phyloP scores from a whole-genome alignment of 2,797 vertebrate genomes.

The Phalanger gymnotis region DNA sequence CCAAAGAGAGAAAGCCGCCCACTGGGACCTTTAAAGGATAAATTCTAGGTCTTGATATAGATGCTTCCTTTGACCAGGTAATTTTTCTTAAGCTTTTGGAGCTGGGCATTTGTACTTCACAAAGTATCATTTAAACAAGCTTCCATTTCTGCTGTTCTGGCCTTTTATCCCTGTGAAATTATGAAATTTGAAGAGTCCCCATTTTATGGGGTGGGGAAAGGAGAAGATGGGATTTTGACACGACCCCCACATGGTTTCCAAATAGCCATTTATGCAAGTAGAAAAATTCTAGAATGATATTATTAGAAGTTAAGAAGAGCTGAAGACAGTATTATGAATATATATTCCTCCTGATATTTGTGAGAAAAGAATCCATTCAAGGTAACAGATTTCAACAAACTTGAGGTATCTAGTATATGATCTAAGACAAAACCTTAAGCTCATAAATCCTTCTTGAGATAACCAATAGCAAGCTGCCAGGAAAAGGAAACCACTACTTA shows the following conservation, averaged over 20 bases:
- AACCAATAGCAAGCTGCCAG: slow-evolving; percentile 12
- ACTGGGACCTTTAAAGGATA: slow-evolving; percentile 30
- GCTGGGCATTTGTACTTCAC: neutral
- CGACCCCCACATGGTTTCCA: slow-evolving; percentile 15
- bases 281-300: slow-evolving; percentile 14
- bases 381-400: neutral
- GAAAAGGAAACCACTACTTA: slow-evolving; percentile 33
- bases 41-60: slow-evolving; percentile 31
- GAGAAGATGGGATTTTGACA: slow-evolving; percentile 19
- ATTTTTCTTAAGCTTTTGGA: slow-evolving; percentile 33
- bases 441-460: neutral
- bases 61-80: slow-evolving; percentile 29
- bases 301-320: neutral
- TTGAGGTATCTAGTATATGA: neutral
- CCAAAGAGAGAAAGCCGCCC: slow-evolving; percentile 31
- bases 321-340: neutral
- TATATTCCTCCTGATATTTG: neutral
- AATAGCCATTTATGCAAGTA: neutral
- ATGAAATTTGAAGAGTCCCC: neutral
- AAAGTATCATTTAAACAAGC: neutral
- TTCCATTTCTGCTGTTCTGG: neutral
- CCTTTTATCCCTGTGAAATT: neutral
- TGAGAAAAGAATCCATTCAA: neutral
- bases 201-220: neutral
- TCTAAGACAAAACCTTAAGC: slow-evolving; percentile 30